Evolutionary conservation across 2,888 invertebrate species (phyloP), one percentile per base, ranked within the genome.

Genomic region (Caenorhabditis drosophilae): DNA sequence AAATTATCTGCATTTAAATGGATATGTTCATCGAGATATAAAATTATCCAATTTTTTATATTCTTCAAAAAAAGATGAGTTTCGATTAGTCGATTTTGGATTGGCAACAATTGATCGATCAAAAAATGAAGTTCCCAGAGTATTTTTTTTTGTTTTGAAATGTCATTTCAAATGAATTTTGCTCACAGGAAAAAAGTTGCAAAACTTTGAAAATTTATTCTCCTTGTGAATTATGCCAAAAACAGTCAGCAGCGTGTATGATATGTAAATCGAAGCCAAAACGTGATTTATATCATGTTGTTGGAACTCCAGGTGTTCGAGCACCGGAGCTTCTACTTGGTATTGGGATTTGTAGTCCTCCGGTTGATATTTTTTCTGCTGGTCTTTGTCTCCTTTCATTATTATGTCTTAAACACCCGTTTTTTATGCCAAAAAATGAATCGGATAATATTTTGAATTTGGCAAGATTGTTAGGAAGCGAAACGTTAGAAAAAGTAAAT

Each of bases 1-100:
- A n/a, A 16, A 58, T 7, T 66, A 66, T 50, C 46, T 66, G 6
- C 66, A 66, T 44, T 38, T 35, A 0, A 66, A 66, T 34, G 50
- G 53, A n/a, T 66, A 51, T 35, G 56, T 66, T 34, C 66, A 66
- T 51, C 55, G 66, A 1, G 66, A 66, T 44, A 48, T 66, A 12
- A 66, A 66, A 40, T 45, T 66, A 9, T 60, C 66, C 23, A 66
- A 66, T 46, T 66, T 66, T 22, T 42, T 66, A 18, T 66, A 56
- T 18, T 60, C 56, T 6, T 45, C 56, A 2, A 9, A 52, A 26
- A 48, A 41, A 3, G 36, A 55, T 25, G 35, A 42, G 59, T 66
- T 66, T 31, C 66, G 66, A 22, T 31, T 66, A 0, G 66, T 66
- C 11, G 66, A 66, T 45, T 66, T 66, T 25, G 66, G 66, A 9